phyloP scores from a whole-genome alignment of 2,113 vertebrate species.

The Micronisus gabar region DNA sequence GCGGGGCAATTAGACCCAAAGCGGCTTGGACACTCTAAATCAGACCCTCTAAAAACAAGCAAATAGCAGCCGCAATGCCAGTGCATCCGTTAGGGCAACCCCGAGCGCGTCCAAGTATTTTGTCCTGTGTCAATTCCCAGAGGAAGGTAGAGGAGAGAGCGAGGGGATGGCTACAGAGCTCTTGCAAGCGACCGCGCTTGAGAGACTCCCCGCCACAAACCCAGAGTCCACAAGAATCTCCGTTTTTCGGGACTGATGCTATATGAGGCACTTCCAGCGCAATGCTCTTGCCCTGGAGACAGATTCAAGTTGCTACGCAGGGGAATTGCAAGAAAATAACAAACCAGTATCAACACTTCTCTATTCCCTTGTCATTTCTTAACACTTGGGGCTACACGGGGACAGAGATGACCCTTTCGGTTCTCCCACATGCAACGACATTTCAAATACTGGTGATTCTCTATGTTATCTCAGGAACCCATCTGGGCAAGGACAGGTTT shows the following conservation, averaged over 20 bases:
- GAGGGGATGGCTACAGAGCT: neutral
- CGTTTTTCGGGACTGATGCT: neutral
- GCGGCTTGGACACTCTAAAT: neutral
- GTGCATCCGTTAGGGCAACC: neutral
- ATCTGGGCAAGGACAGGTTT: neutral
- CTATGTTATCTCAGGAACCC: neutral
- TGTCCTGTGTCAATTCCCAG: accelerated
- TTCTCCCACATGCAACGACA: neutral
- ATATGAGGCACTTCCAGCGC: accelerated
- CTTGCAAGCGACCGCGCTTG: accelerated
- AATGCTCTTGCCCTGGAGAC: neutral
- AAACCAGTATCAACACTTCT: neutral
- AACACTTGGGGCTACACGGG: accelerated
- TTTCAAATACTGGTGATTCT: neutral
- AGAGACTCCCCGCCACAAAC: neutral
- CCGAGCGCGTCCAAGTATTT: accelerated
- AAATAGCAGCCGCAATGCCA: neutral
- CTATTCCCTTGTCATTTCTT: neutral
- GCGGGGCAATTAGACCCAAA: neutral
- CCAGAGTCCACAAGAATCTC: neutral
- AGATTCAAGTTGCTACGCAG: neutral
- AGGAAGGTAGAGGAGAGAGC: neutral
- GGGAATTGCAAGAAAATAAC: neutral
- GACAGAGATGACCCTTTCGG: neutral
- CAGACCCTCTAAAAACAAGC: neutral